phyloP scores from a whole-genome alignment of 2,797 vertebrate species.

The Pogoniulus pusillus region DNA sequence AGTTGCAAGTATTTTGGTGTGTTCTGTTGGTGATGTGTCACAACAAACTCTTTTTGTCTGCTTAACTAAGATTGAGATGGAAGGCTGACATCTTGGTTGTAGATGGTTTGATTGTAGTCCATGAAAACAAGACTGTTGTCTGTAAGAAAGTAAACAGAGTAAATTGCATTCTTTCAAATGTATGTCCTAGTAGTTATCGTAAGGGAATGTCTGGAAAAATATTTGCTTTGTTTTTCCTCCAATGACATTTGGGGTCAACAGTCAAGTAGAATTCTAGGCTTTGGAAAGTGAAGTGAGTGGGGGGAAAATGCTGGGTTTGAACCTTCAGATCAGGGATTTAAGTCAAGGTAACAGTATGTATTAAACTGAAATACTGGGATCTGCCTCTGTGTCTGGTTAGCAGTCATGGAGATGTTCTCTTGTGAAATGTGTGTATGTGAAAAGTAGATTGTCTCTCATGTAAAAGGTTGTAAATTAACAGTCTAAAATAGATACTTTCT shows the following conservation, averaged over 20 bases:
- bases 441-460: neutral
- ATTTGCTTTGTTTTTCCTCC: neutral
- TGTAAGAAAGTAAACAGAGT: neutral
- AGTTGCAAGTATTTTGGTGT: neutral
- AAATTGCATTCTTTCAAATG: neutral
- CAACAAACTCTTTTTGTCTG: neutral
- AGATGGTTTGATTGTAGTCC: neutral
- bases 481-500: neutral
- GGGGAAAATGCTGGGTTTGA: neutral
- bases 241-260: neutral
- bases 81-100: neutral
- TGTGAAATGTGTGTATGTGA: neutral
- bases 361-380: neutral
- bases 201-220: neutral
- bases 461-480: neutral
- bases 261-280: neutral
- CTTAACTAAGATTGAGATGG: neutral
- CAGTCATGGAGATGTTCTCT: neutral
- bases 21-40: neutral
- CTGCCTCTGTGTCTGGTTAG: neutral
- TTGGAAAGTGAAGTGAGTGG: neutral
- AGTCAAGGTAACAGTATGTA: neutral
- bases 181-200: neutral
- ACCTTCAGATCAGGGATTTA: neutral
- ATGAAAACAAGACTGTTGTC: neutral